Conservation (phyloP, 2,888 invertebrate species). For the Tribolium freemani region DNA sequence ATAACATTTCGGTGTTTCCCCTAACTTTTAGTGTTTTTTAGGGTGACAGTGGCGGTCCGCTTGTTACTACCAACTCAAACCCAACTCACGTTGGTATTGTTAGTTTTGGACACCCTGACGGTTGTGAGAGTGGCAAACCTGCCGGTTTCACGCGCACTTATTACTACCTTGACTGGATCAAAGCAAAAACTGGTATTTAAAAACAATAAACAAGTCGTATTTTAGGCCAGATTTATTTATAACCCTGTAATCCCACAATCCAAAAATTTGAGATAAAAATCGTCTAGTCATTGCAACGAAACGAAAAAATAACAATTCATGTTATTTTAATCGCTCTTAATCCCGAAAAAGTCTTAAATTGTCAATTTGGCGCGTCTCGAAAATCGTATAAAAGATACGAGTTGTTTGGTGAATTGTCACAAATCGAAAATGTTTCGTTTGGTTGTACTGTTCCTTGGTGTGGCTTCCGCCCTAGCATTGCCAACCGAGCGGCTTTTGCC, state of each 20-base stretch:
- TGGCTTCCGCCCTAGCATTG: conserved; percentile 1
- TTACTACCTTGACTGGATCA: conserved; percentile 21
- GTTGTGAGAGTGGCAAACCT: conserved; percentile 14
- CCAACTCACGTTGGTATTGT: conserved; percentile 15
- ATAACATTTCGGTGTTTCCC: not conserved
- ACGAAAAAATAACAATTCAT: no score
- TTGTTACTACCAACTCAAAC: not conserved
- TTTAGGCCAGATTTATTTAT: not conserved
- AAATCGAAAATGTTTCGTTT: conserved; percentile 7
- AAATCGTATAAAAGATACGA: not conserved
- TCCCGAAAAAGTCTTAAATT: not conserved
- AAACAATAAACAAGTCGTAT: not conserved
- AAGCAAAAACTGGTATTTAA: conserved; percentile 5
- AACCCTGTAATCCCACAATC: no score
- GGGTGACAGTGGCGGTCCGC: conserved; percentile 35
- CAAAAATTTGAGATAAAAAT: not conserved
- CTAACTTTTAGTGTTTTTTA: not conserved
- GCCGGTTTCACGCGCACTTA: conserved; percentile 5
- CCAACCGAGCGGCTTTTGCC: conserved; percentile 11
- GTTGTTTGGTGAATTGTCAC: no score
- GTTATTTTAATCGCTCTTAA: not conserved
- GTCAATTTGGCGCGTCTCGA: not conserved
- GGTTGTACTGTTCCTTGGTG: not conserved
- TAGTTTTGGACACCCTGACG: conserved; percentile 12
- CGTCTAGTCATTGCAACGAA: not conserved